A percentile compares a stretch with the other conserved stretches of the same genome.
Evolutionary conservation across 1,140 invertebrate species (phyloP).

Genomic region (Probaryconus sp.): DNA sequence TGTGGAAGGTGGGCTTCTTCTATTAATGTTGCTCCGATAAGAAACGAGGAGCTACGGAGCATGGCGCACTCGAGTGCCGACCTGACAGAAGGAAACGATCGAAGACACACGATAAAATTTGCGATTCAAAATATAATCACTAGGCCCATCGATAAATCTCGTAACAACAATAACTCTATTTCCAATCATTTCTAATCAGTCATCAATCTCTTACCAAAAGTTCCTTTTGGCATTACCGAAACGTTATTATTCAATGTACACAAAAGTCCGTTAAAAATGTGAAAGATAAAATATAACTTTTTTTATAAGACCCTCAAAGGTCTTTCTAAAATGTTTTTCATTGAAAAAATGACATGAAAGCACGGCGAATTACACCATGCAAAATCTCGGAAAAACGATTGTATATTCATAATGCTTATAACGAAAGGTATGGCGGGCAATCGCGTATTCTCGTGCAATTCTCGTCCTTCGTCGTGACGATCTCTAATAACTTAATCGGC

Average conservation of each 20-base stretch:
- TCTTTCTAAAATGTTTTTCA: conserved; percentile 16
- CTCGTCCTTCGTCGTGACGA: conserved; percentile 53
- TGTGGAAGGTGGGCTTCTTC: conserved; percentile 46
- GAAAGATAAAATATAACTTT: too few relatives aligned
- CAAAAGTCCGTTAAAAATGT: too few relatives aligned
- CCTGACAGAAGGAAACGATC: conserved; percentile 13
- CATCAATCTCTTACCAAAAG: too few relatives aligned
- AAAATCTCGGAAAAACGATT: conserved; percentile 48
- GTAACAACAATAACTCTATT: too few relatives aligned
- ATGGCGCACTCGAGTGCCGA: not conserved
- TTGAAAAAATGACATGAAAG: conserved; percentile 15
- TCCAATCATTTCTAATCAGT: too few relatives aligned
- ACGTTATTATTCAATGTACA: too few relatives aligned
- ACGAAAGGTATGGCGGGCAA: conserved; percentile 39
- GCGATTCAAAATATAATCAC: conserved; percentile 2
- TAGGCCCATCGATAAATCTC: not conserved
- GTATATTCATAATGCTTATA: conserved; percentile 53
- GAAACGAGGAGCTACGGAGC: conserved; percentile 45
- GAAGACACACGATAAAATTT: not conserved
- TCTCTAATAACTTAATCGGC: conserved; percentile 68
- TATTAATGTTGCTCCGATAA: conserved; percentile 49
- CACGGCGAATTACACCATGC: conserved; percentile 54
- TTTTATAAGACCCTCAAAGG: too few relatives aligned
- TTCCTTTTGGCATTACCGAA: too few relatives aligned
- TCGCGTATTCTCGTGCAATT: conserved; percentile 41